phyloP scores from a whole-genome alignment of 2,113 vertebrate species.

The Aviceda subcristata region DNA sequence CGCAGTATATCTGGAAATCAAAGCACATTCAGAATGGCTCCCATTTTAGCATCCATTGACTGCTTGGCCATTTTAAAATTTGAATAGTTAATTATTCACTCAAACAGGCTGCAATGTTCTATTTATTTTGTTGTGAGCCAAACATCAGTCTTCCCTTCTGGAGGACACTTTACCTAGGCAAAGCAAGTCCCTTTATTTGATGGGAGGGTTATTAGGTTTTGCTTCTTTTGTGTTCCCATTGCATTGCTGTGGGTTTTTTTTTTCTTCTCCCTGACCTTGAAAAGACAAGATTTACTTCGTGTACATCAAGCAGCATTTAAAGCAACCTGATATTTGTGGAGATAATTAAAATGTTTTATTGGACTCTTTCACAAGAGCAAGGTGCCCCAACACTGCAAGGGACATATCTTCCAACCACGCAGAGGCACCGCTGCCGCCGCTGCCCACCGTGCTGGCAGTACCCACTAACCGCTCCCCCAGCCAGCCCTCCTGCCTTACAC shows the following conservation, averaged over 20 bases:
- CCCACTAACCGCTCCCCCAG: background rate
- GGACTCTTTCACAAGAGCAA: background rate
- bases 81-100: background rate
- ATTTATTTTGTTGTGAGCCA: background rate
- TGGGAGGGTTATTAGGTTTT: background rate
- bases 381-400: background rate
- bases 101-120: background rate
- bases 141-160: background rate
- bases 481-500: background rate
- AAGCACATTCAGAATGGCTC: background rate
- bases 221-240: background rate
- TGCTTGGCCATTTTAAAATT: background rate
- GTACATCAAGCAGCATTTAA: background rate
- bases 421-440: background rate
- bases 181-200: background rate
- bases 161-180: background rate
- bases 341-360: background rate
- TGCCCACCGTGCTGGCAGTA: background rate
- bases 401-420: background rate
- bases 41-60: background rate
- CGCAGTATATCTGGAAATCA: background rate
- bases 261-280: background rate
- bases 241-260: background rate
- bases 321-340: background rate
- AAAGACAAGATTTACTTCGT: background rate